Evolutionary conservation across 2,797 vertebrate genomes (phyloP).

Genomic region (Pelochelys cantorii): DNA sequence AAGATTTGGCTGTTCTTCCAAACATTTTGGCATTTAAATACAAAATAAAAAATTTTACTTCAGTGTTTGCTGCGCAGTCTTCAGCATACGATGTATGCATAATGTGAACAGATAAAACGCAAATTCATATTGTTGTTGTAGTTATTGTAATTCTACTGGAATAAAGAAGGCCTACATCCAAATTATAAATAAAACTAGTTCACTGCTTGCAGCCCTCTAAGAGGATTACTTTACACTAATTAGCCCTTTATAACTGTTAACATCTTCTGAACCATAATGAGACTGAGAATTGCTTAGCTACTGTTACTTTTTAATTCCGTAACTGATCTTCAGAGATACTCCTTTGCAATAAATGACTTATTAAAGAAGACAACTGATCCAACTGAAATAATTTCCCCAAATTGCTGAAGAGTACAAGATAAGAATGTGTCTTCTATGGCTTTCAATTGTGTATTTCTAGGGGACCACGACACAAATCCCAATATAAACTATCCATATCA

Average conservation of each 20-base stretch:
- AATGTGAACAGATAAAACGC: conserved; percentile 67
- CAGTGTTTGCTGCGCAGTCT: conserved; percentile 66
- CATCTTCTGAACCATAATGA: conserved; percentile 67
- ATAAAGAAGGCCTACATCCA: conserved; percentile 85
- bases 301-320: conserved; percentile 60
- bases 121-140: conserved; percentile 76
- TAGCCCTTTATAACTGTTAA: conserved; percentile 82
- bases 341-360: conserved; percentile 43
- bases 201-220: conserved; percentile 86
- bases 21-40: conserved; percentile 84
- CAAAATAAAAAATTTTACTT: conserved; percentile 67
- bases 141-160: conserved; percentile 79
- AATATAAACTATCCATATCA: not conserved
- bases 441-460: conserved; percentile 37
- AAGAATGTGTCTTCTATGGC: not conserved
- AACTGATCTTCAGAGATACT: conserved; percentile 39
- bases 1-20: conserved; percentile 83
- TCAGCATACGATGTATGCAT: conserved; percentile 79
- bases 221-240: conserved; percentile 90
- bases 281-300: conserved; percentile 45
- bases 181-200: conserved; percentile 83
- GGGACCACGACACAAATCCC: not conserved
- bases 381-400: conserved; percentile 45
- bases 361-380: conserved; percentile 40
- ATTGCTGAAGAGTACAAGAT: not conserved